phyloP scores from a whole-genome alignment of 1,140 invertebrate species.

The Drosophila murphyi region DNA sequence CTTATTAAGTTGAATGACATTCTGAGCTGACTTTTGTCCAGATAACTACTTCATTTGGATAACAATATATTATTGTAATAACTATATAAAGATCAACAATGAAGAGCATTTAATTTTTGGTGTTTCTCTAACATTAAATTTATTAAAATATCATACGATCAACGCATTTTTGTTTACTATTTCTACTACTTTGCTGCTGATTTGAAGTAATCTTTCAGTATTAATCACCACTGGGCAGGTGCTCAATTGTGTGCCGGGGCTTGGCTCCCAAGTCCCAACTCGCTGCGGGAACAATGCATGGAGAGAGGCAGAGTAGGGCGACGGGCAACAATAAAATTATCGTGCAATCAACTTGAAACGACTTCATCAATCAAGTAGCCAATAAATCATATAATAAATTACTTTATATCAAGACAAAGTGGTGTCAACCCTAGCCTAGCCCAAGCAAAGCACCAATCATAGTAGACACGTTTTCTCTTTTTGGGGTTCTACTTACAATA shows the following conservation, averaged over 20 bases:
- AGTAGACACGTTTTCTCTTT: conserved; percentile 16
- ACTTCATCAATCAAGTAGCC: conserved; percentile 73
- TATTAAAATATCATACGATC: conserved; percentile 12
- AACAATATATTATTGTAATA: no score
- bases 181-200: conserved; percentile 28
- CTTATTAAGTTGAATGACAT: no score
- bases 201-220: conserved; percentile 60
- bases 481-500: not conserved
- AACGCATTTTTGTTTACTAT: conserved; percentile 48
- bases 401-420: conserved; percentile 69
- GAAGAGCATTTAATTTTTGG: not conserved
- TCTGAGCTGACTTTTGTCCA: no score
- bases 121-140: not conserved
- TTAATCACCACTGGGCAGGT: conserved; percentile 66
- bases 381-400: conserved; percentile 75
- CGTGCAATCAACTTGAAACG: conserved; percentile 62
- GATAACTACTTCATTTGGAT: no score
- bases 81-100: no score
- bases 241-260: conserved; percentile 24
- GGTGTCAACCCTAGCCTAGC: conserved; percentile 52
- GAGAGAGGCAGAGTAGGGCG: conserved; percentile 12
- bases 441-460: conserved; percentile 3
- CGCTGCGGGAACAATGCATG: not conserved
- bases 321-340: conserved; percentile 59
- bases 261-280: not conserved